Conservation (phyloP, 2,113 vertebrate genomes). For the Zosterops borbonicus region DNA sequence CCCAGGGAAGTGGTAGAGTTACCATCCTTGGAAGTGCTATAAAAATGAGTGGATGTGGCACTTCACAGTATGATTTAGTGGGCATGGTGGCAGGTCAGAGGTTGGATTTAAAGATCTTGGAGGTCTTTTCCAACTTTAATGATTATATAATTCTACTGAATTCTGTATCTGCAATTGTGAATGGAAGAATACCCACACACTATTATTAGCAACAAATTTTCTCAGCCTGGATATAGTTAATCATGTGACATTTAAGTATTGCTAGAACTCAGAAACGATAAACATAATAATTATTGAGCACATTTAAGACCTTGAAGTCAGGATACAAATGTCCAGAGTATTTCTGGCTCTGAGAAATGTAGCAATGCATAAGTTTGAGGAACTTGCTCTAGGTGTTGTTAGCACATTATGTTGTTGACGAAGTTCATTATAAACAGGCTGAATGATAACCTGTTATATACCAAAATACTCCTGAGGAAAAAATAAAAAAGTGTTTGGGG, state of each 20-base stretch:
- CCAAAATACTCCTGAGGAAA: not conserved
- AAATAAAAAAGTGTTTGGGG: not conserved
- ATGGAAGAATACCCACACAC: not conserved
- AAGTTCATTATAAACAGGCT: not conserved
- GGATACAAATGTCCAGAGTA: not conserved
- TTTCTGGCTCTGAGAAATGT: not conserved
- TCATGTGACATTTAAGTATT: not conserved
- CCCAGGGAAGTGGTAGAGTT: not conserved
- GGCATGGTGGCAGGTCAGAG: not conserved
- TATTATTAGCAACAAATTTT: not conserved
- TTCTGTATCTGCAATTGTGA: not conserved
- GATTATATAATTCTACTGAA: not conserved
- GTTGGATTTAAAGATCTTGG: not conserved
- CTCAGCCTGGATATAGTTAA: not conserved
- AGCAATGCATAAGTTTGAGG: fast-evolving
- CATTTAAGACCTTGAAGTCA: not conserved
- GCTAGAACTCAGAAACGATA: not conserved
- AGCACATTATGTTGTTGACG: not conserved
- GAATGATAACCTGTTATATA: not conserved
- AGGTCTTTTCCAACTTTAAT: not conserved
- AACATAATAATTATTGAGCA: not conserved
- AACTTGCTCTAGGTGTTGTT: not conserved
- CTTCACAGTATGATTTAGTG: not conserved
- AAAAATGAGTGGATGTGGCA: not conserved
- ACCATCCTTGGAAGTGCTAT: not conserved